phyloP scores from a whole-genome alignment of 1,140 invertebrate species.

The Heterodera schachtii region DNA sequence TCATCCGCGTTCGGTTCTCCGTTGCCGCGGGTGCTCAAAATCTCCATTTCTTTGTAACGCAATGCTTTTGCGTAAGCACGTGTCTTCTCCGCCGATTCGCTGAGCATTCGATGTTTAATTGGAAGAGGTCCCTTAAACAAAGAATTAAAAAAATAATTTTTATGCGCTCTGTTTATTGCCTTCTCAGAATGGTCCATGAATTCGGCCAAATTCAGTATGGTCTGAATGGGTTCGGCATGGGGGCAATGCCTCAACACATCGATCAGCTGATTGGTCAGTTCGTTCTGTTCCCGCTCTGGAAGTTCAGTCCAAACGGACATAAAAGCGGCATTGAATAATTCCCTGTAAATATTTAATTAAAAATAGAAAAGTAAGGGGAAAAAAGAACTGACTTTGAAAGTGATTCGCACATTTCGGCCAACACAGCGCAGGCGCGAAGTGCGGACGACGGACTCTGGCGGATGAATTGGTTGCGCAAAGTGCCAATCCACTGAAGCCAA shows the following conservation, averaged over 20 bases:
- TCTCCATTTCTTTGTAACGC: constrained; percentile 98
- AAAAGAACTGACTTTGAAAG: constrained; percentile 72
- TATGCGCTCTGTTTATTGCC: constrained; percentile 40
- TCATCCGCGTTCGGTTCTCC: constrained; percentile 75
- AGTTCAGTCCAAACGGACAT: constrained; percentile 99
- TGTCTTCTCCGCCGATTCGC: constrained; percentile 70
- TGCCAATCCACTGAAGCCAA: constrained; percentile 92
- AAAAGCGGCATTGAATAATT: constrained; percentile 97
- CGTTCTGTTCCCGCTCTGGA: constrained; percentile 78
- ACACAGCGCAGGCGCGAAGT: constrained; percentile 81
- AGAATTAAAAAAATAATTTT: constrained; percentile 46
- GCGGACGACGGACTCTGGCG: constrained; percentile 94
- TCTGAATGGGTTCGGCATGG: constrained; percentile 93
- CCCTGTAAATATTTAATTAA: constrained; percentile 69
- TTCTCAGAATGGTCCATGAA: constrained; percentile 99
- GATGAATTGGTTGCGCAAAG: constrained; percentile 84
- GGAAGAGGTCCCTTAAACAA: constrained; percentile 79
- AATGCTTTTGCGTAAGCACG: constrained; percentile 91
- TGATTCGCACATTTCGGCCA: constrained; percentile 91
- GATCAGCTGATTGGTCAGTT: constrained; percentile 83
- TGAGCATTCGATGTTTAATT: constrained; percentile 78
- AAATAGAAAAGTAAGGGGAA: background rate
- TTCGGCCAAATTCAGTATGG: constrained; percentile 93
- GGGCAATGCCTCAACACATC: constrained; percentile 88
- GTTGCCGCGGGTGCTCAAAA: constrained; percentile 78